Evolutionary conservation across 2,888 invertebrate species (phyloP).

Genomic region (Coleophora flavipennella): DNA sequence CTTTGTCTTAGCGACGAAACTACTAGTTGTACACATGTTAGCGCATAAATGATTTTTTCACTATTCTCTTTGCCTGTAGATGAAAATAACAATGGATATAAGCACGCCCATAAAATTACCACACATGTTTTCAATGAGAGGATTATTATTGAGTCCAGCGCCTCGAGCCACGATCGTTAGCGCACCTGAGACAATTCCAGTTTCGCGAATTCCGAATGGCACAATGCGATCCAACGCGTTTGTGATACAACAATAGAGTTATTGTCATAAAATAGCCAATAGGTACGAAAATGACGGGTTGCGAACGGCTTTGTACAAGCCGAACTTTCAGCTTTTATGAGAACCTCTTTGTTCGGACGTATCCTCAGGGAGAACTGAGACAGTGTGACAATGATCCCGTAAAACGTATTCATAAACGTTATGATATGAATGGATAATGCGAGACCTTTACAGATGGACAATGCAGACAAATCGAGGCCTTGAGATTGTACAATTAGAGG

Average conservation of each 20-base stretch:
- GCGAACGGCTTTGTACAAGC: constrained; percentile 50
- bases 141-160: constrained; percentile 20
- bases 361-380: constrained; percentile 62
- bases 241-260: constrained; percentile 49
- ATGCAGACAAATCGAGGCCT: constrained; percentile 37
- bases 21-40: too few species aligned
- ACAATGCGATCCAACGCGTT: constrained; percentile 53
- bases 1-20: too few species aligned
- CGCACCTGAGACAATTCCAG: constrained; percentile 63
- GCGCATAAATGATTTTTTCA: too few species aligned
- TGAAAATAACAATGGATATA: constrained; percentile 4
- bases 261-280: constrained; percentile 72
- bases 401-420: constrained; percentile 66
- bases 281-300: constrained; percentile 70
- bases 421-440: constrained; percentile 70
- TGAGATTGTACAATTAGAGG: constrained; percentile 50
- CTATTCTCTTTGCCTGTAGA: neutral
- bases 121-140: neutral
- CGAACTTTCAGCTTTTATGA: constrained; percentile 59
- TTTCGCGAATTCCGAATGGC: constrained; percentile 56
- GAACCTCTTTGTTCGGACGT: constrained; percentile 54
- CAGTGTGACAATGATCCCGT: constrained; percentile 57
- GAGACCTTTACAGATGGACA: constrained; percentile 40
- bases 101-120: neutral
- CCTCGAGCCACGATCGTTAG: constrained; percentile 51